Evolutionary conservation across 2,888 invertebrate species (phyloP), one percentile per base, ranked within the genome.

Genomic region (Patella pellucida): DNA sequence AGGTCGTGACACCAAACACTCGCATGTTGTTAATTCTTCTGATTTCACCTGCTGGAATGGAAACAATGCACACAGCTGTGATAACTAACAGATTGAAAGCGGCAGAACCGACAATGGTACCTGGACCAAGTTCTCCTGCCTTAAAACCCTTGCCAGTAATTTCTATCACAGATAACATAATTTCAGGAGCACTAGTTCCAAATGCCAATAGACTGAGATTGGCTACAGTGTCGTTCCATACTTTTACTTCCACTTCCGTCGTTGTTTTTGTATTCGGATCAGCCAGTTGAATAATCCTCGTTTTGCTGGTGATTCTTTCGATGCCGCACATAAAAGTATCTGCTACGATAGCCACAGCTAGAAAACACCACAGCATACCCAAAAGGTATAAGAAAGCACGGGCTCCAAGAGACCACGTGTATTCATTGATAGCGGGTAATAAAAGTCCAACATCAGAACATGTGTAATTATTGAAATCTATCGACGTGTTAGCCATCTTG

Each of bases 261-360:
- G 86, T 88, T 16, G 80, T 81, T 50, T 78, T 79, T 50, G 81
- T 81, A 69, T 79, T 81, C 0, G 83, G 82, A 71, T 86, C 86
- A 19, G 89, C 82, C 52, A 88, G 81, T 81, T 86, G 82, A 50
- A 93, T 91, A 80, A 90, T 91, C 69, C 90, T 86, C 2, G 92
- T 93, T 85, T 92, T 92, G 82, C 92, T 92, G 14, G 93, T 93
- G 83, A 93, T 93, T 84, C 92, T 92, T 85, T 93, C 93, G 75
- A 93, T 93, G 72, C 93, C 90, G 78, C 93, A 92, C 93, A 93
- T 93, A 86, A 93, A 93, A 76, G 92, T 90, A 83, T 93, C 93
- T 9, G 93, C 93, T n/a, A 93, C 92, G 79, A 93, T 93, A 73
- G 93, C 92, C n/a, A 93, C 91, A 1, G 93, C 93, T 75, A 93